Base-by-base conservation (phyloP, 2,888 invertebrate genomes). In the Ischnura elegans region DNA sequence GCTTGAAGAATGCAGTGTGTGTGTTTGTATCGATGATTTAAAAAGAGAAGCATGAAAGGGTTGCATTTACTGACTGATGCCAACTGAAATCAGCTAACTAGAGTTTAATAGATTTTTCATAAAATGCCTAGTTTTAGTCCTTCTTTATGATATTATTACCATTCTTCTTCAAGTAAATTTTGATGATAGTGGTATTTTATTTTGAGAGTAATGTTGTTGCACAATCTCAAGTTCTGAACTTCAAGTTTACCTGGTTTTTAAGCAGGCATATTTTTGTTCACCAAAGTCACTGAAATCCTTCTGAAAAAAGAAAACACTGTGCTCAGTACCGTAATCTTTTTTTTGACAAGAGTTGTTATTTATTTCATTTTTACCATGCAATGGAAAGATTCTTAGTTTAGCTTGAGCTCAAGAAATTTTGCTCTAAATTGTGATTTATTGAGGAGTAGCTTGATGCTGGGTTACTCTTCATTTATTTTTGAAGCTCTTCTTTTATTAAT, bases 1-100 rank as follows among this genome's bases (percentile, higher is more conserved):
- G 90, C 90, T 90, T 61, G 51, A 51, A 51, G 61, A 87, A 19
- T 87, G 87, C 87, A 87, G 42, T 90, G 43, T 76, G 76, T 76
- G 36, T 76, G 0, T 36, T 6, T 76, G 36, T 36, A 76, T 25
- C 25, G n/a, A 61, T 61, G n/a, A 61, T 13, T 76, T 61, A 66
- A 19, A 66, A 21, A 90, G 55, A 25, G 47, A 36, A 66, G 90
- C 90, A 90, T 90, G 90, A 90, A 42, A 61, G 47, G 21, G 55
- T 90, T 61, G 90, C 90, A 90, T 66, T 43, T n/a, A 45, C 55
- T 42, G 3, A 90, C 66, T 66, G n/a, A 66, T 90, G 36, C 19
- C 61, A 36, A 90, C 25, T 90, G 10, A 90, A 90, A 76, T 61
- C 47, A 25, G 55, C 55, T 87, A 29, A 10, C 36, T 76, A 36